These are phyloP conservation scores for Bembecia ichneumoniformis DNA, from an alignment of 2,888 invertebrate species.

Conservation along the genomic window DNA sequence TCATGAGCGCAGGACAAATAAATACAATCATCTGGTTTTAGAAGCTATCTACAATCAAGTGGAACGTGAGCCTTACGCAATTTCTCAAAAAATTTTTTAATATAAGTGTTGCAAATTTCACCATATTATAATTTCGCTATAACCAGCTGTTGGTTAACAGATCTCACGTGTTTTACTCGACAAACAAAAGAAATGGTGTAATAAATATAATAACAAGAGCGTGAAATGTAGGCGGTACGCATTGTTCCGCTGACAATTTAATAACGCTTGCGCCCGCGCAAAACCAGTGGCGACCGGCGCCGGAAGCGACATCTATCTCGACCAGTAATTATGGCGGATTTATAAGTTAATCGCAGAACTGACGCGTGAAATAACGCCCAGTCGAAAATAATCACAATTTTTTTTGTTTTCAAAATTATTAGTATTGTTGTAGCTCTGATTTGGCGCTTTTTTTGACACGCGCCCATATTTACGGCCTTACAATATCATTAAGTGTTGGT, in stretches of 20 bases:
- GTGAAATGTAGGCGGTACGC: slow-evolving; percentile 24
- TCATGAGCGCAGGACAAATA: too few relatives aligned
- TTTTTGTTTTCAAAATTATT: slow-evolving; percentile 34
- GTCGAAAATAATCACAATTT: slow-evolving; percentile 40
- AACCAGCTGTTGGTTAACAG: too few relatives aligned
- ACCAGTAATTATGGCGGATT: slow-evolving; percentile 37
- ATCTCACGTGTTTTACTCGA: not conserved
- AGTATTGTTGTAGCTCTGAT: slow-evolving; percentile 39
- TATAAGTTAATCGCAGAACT: slow-evolving; percentile 41
- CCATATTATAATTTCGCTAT: too few relatives aligned
- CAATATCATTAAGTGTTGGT: slow-evolving; percentile 28
- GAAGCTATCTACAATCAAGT: too few relatives aligned
- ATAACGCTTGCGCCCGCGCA: slow-evolving; percentile 21
- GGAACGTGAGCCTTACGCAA: too few relatives aligned
- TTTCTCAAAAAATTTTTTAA: too few relatives aligned
- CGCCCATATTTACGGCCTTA: slow-evolving; percentile 27
- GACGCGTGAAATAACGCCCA: slow-evolving; percentile 34
- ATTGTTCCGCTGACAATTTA: slow-evolving; percentile 31
- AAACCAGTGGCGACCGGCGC: slow-evolving; percentile 37
- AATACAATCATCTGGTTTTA: too few relatives aligned
- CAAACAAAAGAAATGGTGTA: not conserved
- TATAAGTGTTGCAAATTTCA: too few relatives aligned
- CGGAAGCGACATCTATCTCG: slow-evolving; percentile 46
- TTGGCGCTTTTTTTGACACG: slow-evolving; percentile 28
- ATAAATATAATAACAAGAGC: slow-evolving; percentile 3